Percentiles rank a stretch among this genome's conserved stretches.
phyloP scores from a whole-genome alignment of 2,888 invertebrate species.

The Perdita meconis region DNA sequence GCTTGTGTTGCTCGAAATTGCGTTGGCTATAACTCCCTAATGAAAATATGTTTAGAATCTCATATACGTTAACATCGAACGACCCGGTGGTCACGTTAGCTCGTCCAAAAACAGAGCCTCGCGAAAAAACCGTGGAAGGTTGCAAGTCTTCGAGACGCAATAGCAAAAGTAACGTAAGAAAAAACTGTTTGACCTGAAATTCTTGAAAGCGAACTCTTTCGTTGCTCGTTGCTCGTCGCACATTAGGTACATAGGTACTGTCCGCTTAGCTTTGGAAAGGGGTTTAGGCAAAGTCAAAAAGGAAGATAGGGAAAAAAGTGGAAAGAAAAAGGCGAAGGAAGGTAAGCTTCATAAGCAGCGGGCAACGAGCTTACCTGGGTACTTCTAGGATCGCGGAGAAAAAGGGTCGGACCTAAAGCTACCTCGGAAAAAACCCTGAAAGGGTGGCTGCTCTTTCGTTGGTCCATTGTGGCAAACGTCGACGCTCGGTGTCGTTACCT shows the following conservation, averaged over 20 bases:
- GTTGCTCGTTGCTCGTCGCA: too few species aligned
- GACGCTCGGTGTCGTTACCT: conserved; percentile 46
- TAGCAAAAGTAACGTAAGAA: too few species aligned
- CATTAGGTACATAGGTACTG: too few species aligned
- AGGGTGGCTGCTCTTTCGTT: conserved; percentile 55
- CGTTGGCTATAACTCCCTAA: not conserved
- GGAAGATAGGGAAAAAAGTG: conserved; percentile 6
- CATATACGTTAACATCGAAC: not conserved
- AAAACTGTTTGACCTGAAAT: too few species aligned
- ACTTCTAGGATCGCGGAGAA: conserved; percentile 72
- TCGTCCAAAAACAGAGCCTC: too few species aligned
- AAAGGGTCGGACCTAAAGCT: conserved; percentile 68
- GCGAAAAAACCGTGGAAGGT: too few species aligned
- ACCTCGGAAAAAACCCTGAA: conserved; percentile 58
- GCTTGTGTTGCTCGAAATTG: not conserved
- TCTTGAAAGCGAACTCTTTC: conserved; percentile 1
- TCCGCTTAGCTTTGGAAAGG: conserved; percentile 26
- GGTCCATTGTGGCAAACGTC: conserved; percentile 36
- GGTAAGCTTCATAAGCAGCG: conserved; percentile 58
- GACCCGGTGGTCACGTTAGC: too few species aligned
- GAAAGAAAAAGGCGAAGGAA: conserved; percentile 46
- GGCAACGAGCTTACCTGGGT: conserved; percentile 71
- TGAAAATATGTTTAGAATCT: not conserved
- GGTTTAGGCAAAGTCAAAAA: conserved; percentile 13
- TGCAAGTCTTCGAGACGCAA: too few species aligned